Conservation (phyloP, 1,140 invertebrate species). For the Drosophila grimshawi region DNA sequence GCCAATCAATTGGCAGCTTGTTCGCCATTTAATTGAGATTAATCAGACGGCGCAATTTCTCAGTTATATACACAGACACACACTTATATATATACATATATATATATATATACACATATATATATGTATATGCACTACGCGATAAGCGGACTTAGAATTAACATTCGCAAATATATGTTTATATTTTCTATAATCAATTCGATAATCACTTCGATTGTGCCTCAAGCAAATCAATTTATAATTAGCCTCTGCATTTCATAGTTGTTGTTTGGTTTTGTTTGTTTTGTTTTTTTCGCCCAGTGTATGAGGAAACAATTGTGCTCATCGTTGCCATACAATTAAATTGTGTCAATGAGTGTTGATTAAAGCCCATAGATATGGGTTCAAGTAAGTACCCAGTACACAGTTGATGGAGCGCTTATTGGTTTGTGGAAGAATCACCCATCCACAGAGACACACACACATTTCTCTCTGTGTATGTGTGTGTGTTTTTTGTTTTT, state of each 20-base stretch:
- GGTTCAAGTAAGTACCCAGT: neutral
- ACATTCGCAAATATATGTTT: too few species aligned
- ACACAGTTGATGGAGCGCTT: constrained; percentile 58
- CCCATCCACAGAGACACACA: constrained; percentile 1
- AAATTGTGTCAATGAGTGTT: constrained; percentile 79
- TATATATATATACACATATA: neutral
- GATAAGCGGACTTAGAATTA: neutral
- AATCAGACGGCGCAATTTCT: constrained; percentile 67
- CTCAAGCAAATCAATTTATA: too few species aligned
- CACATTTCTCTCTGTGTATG: too few species aligned
- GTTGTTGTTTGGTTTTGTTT: neutral
- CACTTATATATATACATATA: constrained; percentile 1
- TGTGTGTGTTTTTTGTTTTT: too few species aligned
- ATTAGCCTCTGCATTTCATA: neutral
- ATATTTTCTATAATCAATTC: too few species aligned
- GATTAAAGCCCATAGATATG: constrained; percentile 67
- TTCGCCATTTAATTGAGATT: constrained; percentile 70
- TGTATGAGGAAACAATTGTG: constrained; percentile 26
- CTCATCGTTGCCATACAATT: constrained; percentile 60
- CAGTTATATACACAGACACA: constrained; percentile 34
- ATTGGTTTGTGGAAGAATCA: constrained; percentile 28
- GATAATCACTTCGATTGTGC: too few species aligned
- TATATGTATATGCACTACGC: neutral
- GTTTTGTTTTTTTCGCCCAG: constrained; percentile 18
- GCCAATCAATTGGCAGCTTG: constrained; percentile 59